Evolutionary conservation across 1,140 invertebrate genomes (phyloP).

Genomic region (Contarinia nasturtii): DNA sequence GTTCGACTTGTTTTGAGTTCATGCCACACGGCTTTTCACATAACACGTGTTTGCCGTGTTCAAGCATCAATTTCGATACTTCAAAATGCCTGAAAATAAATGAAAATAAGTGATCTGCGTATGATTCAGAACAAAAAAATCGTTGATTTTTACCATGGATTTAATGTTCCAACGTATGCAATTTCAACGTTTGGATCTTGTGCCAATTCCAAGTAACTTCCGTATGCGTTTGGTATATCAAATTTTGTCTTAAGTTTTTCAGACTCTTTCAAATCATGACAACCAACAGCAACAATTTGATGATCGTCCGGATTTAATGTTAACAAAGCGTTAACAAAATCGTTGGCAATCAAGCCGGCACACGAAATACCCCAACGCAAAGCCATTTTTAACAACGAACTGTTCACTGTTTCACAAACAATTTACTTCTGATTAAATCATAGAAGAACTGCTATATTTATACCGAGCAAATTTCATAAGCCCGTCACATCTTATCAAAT

Average conservation of each 20-base stretch:
- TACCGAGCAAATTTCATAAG: too few species aligned
- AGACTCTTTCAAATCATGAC: conserved; percentile 43
- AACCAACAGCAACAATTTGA: conserved; percentile 49
- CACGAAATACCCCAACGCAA: conserved; percentile 54
- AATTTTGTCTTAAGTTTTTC: conserved; percentile 51
- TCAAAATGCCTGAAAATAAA: conserved; percentile 53
- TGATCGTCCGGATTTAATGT: conserved; percentile 41
- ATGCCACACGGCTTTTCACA: conserved; percentile 70
- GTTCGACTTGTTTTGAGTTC: conserved; percentile 40
- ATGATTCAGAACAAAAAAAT: too few species aligned
- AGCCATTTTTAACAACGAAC: conserved; percentile 15
- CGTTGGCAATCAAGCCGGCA: conserved; percentile 57
- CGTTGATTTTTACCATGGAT: too few species aligned
- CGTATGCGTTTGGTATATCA: conserved; percentile 46
- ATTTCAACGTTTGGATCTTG: conserved; percentile 55
- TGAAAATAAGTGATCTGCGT: too few species aligned
- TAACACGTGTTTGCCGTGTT: conserved; percentile 58
- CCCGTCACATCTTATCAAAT: too few species aligned
- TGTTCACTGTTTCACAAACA: too few species aligned
- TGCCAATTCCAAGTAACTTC: conserved; percentile 51
- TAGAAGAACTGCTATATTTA: too few species aligned
- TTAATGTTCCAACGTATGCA: conserved; percentile 59
- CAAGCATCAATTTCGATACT: conserved; percentile 48
- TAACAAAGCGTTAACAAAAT: conserved; percentile 54
- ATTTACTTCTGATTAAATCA: too few species aligned